Evolutionary conservation across 2,797 vertebrate genomes (phyloP).

Genomic region (Cyprinella venusta): DNA sequence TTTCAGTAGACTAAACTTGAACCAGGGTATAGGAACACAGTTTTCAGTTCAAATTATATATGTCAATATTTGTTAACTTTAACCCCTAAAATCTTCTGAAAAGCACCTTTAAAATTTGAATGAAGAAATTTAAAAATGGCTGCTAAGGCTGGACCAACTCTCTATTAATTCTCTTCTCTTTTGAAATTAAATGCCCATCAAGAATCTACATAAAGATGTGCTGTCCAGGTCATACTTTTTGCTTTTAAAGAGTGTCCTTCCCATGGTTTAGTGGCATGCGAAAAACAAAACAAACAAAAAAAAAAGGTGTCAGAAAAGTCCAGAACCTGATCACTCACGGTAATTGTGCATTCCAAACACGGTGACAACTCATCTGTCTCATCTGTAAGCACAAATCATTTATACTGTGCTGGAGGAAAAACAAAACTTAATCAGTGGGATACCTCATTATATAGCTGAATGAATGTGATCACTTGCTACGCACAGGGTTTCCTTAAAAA

Average conservation of each 20-base stretch:
- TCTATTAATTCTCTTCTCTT: not conserved
- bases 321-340: slow-evolving; percentile 36
- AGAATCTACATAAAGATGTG: not conserved
- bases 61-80: not conserved
- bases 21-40: not conserved
- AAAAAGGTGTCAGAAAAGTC: slow-evolving; percentile 38
- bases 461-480: slow-evolving; percentile 70
- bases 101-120: too few relatives aligned
- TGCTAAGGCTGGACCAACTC: not conserved
- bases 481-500: slow-evolving; percentile 64
- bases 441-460: slow-evolving; percentile 69
- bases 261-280: slow-evolving; percentile 2
- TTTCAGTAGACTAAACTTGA: not conserved
- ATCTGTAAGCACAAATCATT: slow-evolving; percentile 57
- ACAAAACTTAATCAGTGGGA: slow-evolving; percentile 68
- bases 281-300: not conserved
- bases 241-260: not conserved
- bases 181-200: not conserved
- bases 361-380: slow-evolving; percentile 53
- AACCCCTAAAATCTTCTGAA: too few relatives aligned
- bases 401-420: slow-evolving; percentile 57
- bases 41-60: not conserved
- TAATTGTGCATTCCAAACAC: slow-evolving; percentile 55
- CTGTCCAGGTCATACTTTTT: not conserved
- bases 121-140: too few relatives aligned